Conservation (phyloP, 2,888 invertebrate species). For the Papilio gigon region DNA sequence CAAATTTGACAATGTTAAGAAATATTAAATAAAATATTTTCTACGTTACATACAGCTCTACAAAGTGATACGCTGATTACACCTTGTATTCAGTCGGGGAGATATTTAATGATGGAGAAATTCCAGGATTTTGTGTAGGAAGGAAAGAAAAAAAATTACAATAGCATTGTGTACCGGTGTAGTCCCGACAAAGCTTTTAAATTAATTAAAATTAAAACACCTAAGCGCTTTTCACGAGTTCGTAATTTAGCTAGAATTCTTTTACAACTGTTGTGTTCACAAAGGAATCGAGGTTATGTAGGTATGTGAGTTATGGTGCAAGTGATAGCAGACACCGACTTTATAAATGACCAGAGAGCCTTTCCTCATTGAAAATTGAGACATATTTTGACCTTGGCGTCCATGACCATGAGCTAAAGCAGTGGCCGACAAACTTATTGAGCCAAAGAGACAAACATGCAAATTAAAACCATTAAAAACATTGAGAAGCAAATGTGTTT, state of each 20-base stretch:
- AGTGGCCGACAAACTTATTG: too few species aligned
- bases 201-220: constrained; percentile 76
- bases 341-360: too few species aligned
- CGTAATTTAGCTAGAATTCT: constrained; percentile 57
- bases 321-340: constrained; percentile 42
- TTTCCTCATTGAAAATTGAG: too few species aligned
- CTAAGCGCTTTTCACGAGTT: constrained; percentile 59
- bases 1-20: background rate
- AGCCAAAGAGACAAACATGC: too few species aligned
- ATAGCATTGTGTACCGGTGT: constrained; percentile 46
- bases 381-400: too few species aligned
- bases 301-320: constrained; percentile 23
- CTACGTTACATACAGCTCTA: constrained; percentile 12
- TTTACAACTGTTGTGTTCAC: constrained; percentile 51
- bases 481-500: too few species aligned
- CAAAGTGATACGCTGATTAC: constrained; percentile 24
- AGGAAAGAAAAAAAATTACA: constrained; percentile 45
- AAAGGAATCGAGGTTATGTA: constrained; percentile 45
- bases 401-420: too few species aligned
- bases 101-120: constrained; percentile 42
- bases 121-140: constrained; percentile 48
- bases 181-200: constrained; percentile 61
- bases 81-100: constrained; percentile 22
- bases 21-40: constrained; percentile 22
- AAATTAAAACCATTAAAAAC: too few species aligned